phyloP scores from a whole-genome alignment of 2,888 invertebrate species.

The Arge pagana region DNA sequence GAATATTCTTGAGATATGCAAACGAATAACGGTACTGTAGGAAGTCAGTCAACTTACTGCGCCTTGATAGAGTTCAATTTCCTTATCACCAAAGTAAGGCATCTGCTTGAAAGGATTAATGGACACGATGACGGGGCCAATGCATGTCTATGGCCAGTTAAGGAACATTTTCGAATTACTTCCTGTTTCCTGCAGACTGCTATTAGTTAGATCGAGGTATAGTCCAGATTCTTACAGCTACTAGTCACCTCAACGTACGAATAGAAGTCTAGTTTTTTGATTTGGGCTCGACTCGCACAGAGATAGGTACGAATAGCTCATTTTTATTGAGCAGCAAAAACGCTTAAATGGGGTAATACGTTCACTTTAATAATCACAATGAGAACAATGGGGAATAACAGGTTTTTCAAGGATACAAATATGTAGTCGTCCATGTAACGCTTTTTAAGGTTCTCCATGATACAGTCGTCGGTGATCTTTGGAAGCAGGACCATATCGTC shows the following conservation, averaged over 20 bases:
- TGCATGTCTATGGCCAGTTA: constrained; percentile 63
- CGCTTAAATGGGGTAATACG: too few relatives aligned
- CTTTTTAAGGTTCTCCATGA: constrained; percentile 70
- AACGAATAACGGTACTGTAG: neutral
- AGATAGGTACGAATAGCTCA: too few relatives aligned
- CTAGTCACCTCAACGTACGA: too few relatives aligned
- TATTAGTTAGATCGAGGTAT: too few relatives aligned
- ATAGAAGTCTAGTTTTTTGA: too few relatives aligned
- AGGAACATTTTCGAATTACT: constrained; percentile 44
- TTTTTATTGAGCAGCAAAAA: too few relatives aligned
- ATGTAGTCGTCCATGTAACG: constrained; percentile 70
- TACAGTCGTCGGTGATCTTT: constrained; percentile 66
- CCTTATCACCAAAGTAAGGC: constrained; percentile 68
- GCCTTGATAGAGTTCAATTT: constrained; percentile 65
- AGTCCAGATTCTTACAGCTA: too few relatives aligned
- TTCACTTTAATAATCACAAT: too few relatives aligned
- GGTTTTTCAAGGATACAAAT: constrained; percentile 63
- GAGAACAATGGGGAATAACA: too few relatives aligned
- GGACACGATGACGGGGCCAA: constrained; percentile 68
- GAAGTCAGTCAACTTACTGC: constrained; percentile 61
- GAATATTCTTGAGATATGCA: too few relatives aligned
- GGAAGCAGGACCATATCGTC: constrained; percentile 73
- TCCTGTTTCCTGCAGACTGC: neutral
- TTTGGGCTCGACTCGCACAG: too few relatives aligned
- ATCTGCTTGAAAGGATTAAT: constrained; percentile 69